phyloP scores from a whole-genome alignment of 2,797 vertebrate genomes.

The Gallinago stenura region DNA sequence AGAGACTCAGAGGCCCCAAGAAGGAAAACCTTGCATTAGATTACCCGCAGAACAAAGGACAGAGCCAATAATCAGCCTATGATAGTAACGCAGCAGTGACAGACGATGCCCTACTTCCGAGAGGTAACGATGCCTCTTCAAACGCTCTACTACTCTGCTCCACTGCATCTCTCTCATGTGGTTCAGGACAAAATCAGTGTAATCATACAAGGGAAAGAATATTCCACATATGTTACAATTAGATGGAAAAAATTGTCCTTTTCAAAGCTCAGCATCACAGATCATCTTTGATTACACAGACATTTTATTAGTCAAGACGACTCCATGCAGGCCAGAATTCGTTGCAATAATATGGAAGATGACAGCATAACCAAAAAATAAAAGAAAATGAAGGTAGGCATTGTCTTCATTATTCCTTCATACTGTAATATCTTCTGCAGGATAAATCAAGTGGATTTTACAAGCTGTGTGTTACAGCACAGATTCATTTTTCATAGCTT shows the following conservation, averaged over 20 bases:
- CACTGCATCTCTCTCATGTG: neutral
- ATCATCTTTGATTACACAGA: conserved; percentile 17
- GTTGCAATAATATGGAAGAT: neutral
- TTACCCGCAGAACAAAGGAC: neutral
- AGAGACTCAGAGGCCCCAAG: neutral
- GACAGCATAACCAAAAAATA: conserved; percentile 40
- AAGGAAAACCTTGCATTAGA: neutral
- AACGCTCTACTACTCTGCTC: neutral
- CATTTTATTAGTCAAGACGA: conserved; percentile 17
- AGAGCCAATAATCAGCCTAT: neutral
- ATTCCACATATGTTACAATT: neutral
- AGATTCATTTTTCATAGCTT: conserved; percentile 63
- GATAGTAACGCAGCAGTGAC: accelerated
- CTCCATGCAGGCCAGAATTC: neutral
- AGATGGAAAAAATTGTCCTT: neutral
- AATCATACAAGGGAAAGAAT: conserved; percentile 4
- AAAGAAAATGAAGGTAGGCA: conserved; percentile 34
- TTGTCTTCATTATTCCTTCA: conserved; percentile 51
- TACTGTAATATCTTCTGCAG: conserved; percentile 18
- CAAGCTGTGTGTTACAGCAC: conserved; percentile 39
- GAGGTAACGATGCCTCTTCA: neutral
- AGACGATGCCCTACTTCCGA: neutral
- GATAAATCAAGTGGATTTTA: conserved; percentile 59
- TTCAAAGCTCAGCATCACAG: neutral
- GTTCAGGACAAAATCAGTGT: neutral